Evolutionary conservation across 2,113 vertebrate genomes (phyloP).

Genomic region (Salvelinus alpinus): DNA sequence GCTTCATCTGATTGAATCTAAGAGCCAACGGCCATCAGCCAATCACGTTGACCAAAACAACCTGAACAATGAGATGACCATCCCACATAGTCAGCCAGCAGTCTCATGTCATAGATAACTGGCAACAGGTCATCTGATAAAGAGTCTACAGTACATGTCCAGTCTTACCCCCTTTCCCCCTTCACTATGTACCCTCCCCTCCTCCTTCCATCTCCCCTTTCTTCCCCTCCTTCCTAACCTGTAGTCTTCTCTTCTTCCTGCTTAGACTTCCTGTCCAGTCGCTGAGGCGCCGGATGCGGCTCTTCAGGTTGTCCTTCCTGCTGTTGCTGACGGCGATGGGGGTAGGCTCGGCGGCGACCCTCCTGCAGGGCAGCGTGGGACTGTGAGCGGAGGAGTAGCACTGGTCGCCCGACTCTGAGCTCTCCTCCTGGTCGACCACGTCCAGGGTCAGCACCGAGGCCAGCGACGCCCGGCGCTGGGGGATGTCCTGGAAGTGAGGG

Average conservation of each 20-base stretch:
- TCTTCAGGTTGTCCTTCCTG: slow-evolving; percentile 88
- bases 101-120: not conserved
- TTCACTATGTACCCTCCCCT: not conserved
- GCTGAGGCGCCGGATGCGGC: slow-evolving; percentile 84
- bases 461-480: slow-evolving; percentile 64
- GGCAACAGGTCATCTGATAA: not conserved
- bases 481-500: slow-evolving; percentile 60
- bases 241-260: slow-evolving; percentile 89
- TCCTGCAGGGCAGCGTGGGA: slow-evolving; percentile 82
- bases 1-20: not conserved
- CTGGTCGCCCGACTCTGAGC: slow-evolving; percentile 52
- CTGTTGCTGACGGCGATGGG: slow-evolving; percentile 56
- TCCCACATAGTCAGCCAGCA: not conserved
- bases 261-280: slow-evolving; percentile 96
- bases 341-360: slow-evolving; percentile 58
- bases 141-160: not conserved
- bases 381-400: slow-evolving; percentile 69
- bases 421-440: slow-evolving; percentile 72
- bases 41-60: not conserved
- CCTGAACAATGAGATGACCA: slow-evolving; percentile 1
- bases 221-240: slow-evolving; percentile 71
- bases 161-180: not conserved
- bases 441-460: slow-evolving; percentile 72
- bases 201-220: not conserved
- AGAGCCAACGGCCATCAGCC: not conserved